Evolutionary conservation across 2,797 vertebrate species (phyloP).

Genomic region (Cossypha caffra): DNA sequence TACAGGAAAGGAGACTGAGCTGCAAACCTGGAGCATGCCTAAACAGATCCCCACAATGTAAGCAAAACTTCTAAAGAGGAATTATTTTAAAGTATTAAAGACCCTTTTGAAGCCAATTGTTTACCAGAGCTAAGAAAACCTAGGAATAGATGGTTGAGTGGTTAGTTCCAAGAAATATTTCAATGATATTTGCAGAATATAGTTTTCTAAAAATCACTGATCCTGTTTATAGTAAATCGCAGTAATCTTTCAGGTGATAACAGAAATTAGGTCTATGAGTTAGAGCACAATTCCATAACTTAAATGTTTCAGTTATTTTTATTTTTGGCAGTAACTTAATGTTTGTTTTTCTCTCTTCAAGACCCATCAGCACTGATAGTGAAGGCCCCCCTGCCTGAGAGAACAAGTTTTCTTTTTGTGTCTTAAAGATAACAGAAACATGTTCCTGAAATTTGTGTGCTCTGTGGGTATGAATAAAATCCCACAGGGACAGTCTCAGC

Average conservation of each 20-base stretch:
- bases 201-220: not conserved
- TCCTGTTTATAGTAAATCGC: not conserved
- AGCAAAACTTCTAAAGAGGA: not conserved
- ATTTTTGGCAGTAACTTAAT: not conserved
- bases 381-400: not conserved
- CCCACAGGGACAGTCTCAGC: not conserved
- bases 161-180: not conserved
- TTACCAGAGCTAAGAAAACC: not conserved
- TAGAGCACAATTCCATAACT: not conserved
- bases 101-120: not conserved
- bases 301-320: not conserved
- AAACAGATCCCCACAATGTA: not conserved
- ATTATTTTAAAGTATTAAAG: not conserved
- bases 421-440: not conserved
- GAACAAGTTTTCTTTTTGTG: not conserved
- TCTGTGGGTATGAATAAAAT: not conserved
- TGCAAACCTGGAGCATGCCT: not conserved
- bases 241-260: not conserved
- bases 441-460: not conserved
- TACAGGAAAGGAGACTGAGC: not conserved
- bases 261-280: not conserved
- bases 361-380: not conserved
- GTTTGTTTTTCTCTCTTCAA: not conserved
- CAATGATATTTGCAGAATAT: not conserved
- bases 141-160: not conserved